Evolutionary conservation across 2,888 invertebrate genomes (phyloP), one percentile per base, ranked within the genome.

Genomic region (Blastobasis adustella): DNA sequence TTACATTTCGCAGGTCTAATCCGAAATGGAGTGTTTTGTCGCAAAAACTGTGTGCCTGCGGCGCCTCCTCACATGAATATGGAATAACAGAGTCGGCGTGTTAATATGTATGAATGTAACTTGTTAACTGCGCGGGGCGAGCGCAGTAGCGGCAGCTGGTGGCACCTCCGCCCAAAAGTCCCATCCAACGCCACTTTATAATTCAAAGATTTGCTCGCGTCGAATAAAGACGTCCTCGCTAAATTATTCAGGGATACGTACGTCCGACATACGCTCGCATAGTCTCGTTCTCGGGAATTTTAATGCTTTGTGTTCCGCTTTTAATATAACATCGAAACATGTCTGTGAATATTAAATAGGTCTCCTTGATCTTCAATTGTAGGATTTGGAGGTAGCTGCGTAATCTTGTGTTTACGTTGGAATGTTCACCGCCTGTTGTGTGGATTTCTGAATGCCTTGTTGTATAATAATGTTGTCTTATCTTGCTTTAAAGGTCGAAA

Each of bases 51-150:
- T 65, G 37, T 55, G 51, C 49, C 43, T 10, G 39, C 50, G 47
- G 45, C 61, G 54, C 54, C 56, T 56, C 60, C 62, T 61, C 70
- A 58, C 78, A 79, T 80, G 78, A 79, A 80, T 79, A 80, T 79
- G 78, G 75, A 79, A 71, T 66, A 70, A 69, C 71, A 70, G 66
- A 66, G 66, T 65, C 63, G 65, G 71, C 64, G 67, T 74, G 78
- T 85, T 83, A 86, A 85, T 84, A 85, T 85, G 82, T 82, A 85
- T 84, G 82, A 82, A 82, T 74, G 78, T 77, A 68, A 77, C 79
- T 82, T 77, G 79, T 76, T 79, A 81, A 75, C 77, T 76, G 42
- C 23, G 23, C 10, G 9, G 37, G 37, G 42, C 10, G 10, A 6
- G 10, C 37, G 43, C 37, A 37, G 43, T 37, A 8, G 49, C 55